Conservation (phyloP, 53 echinoderm and acorn worm genomes). For the Hippasteria phrygiana region DNA sequence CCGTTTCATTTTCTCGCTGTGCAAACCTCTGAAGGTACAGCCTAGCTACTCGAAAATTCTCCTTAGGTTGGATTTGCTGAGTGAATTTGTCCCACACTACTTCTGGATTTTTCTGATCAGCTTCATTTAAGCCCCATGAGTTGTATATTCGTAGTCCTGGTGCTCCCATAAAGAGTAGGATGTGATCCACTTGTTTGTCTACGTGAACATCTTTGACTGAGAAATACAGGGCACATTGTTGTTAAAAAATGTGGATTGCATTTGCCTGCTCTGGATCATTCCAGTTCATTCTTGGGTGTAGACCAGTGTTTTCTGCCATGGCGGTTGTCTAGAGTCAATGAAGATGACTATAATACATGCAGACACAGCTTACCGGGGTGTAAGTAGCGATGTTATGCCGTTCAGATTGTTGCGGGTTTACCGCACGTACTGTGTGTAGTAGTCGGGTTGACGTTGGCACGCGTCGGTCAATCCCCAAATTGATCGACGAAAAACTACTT, state of each 20-base stretch:
- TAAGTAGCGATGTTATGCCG: too few species aligned
- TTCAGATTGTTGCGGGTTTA: too few species aligned
- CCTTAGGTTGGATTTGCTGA: constrained; percentile 32
- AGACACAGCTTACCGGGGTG: too few species aligned
- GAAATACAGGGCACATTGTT: constrained; percentile 36
- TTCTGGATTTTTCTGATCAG: not conserved
- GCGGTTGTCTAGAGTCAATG: too few species aligned
- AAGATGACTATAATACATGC: too few species aligned
- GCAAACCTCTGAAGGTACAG: constrained; percentile 63
- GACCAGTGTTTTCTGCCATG: too few species aligned
- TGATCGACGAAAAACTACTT: too few species aligned
- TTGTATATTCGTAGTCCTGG: constrained; percentile 62
- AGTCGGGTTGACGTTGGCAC: too few species aligned
- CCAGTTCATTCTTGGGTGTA: constrained; percentile 46
- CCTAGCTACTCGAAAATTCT: constrained; percentile 68
- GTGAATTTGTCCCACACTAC: constrained; percentile 54
- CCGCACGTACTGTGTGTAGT: too few species aligned
- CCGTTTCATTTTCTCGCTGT: constrained; percentile 60
- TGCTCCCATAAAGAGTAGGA: constrained; percentile 65
- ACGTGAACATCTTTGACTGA: constrained; percentile 35
- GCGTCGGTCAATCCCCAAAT: too few species aligned
- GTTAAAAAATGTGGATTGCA: constrained; percentile 12
- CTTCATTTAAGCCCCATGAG: constrained; percentile 57
- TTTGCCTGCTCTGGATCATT: constrained; percentile 48
- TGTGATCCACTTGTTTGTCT: constrained; percentile 64